Evolutionary conservation across 2,888 invertebrate species (phyloP), one percentile per base, ranked within the genome.

Genomic region (Andrena flavipes): DNA sequence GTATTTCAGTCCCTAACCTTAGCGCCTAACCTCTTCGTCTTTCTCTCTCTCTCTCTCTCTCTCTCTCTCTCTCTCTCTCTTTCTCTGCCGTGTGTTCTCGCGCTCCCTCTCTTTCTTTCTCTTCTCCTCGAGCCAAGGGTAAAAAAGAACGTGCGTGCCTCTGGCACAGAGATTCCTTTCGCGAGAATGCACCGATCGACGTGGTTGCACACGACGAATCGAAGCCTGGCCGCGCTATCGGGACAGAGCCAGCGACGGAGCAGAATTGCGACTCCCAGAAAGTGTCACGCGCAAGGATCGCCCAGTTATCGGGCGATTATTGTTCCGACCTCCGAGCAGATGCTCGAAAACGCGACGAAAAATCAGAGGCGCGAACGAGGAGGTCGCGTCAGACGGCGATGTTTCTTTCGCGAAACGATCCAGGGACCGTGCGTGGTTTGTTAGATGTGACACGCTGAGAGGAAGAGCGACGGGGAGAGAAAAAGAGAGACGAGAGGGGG

Each of bases 1-100:
- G 80, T 88, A 88, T 88, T 88, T 88, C 88, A 87, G 87, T 88
- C 80, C 71, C 87, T 83, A 87, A 88, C 87, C 87, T 87, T 74
- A 85, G 69, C 78, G 73, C 84, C 87, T 82, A 88, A 88, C 81
- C 84, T 88, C 81, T 78, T 80, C 56, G 72, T 84, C 71, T 80
- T 68, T 84, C 75, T 80, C 56, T 59, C 49, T 26, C 67, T 51
- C 29, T 71, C 71, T 26, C 26, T 63, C 51, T 71, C 75, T 63
- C 51, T 71, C 76, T 83, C 59, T 69, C 33, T 72, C 30, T 8
- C 67, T 68, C 54, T 56, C 68, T 59, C 51, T 79, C 71, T 79
- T 59, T 73, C 67, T 69, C 71, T 29, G 35, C 63, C 64, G 23
- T 59, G 26, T 56, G 30, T 51, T 35, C 49, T 71, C 20, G 23